Base-by-base conservation (phyloP, 2,797 vertebrate genomes). In the Enteromius trimaculatus region DNA sequence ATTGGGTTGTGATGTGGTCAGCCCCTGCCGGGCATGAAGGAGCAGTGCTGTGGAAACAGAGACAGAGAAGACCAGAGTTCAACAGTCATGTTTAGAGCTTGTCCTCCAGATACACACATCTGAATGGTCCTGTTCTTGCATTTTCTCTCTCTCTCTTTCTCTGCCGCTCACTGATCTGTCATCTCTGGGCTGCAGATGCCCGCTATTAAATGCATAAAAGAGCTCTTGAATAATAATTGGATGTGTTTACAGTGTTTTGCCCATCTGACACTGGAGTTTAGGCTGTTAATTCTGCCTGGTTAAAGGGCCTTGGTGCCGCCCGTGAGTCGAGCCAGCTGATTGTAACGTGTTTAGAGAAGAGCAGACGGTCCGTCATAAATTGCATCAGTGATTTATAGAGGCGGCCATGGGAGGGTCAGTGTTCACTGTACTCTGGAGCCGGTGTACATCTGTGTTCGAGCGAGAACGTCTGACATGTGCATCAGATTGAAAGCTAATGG, bases 51-150 rank as follows among this genome's bases (percentile, higher is more conserved):
- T 84, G 53, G 85, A 86, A 83, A 72, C n/a, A 0, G 34, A 69
- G 34, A 51, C 14, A n/a, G 74, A 37, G 37, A 62, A 47, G 82
- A 72, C 47, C 82, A 86, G 70, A 87, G 88, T 64, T 88, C 88
- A 85, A 74, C 69, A 77, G 74, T 72, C 80, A 69, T 82, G 84
- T 86, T 86, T 84, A 80, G n/a, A 69, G 64, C 44, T 60, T 53
- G 29, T 74, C 77, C 62, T 9, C 34, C 4, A 58, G 47, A 42
- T 76, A n/a, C 7, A 72, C 19, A 3, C 16, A 47, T 80, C 66
- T 44, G 17, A 70, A 70, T 9, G 10, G 10, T 29, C 17, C 23
- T 77, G 31, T 42, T 76, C 44, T 70, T 13, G 39, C 23, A 17
- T 26, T 77, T 3, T 64, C 37, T 47, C 29, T 66, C 21, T 75